phyloP scores from a whole-genome alignment of 2,888 invertebrate genomes.

The Blastobasis adustella region DNA sequence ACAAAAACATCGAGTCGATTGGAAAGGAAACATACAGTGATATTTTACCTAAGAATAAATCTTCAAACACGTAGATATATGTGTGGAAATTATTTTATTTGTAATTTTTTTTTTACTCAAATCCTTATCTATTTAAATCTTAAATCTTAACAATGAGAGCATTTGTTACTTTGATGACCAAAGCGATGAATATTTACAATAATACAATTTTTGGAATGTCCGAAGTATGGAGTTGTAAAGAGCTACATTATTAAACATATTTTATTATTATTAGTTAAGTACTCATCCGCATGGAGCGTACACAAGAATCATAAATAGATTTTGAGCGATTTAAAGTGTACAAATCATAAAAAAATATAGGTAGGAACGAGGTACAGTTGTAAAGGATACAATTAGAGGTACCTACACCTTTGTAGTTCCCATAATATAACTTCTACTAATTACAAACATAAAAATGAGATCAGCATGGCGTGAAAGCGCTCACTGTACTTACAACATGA shows the following conservation, averaged over 20 bases:
- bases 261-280: too few species aligned
- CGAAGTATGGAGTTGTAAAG: slow-evolving; percentile 40
- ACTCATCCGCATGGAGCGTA: too few species aligned
- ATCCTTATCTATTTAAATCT: slow-evolving; percentile 5
- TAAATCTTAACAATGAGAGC: slow-evolving; percentile 20
- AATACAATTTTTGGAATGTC: slow-evolving; percentile 42
- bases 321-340: too few species aligned
- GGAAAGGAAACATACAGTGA: slow-evolving; percentile 17
- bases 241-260: neutral
- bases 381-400: too few species aligned
- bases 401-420: too few species aligned
- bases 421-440: too few species aligned
- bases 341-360: too few species aligned
- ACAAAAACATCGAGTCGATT: slow-evolving; percentile 19
- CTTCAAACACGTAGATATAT: slow-evolving; percentile 11
- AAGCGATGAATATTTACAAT: slow-evolving; percentile 53
- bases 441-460: slow-evolving; percentile 2
- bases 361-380: too few species aligned
- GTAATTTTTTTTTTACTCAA: too few species aligned
- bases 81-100: neutral
- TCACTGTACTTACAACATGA: neutral
- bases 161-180: slow-evolving; percentile 26
- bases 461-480: slow-evolving; percentile 7
- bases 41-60: slow-evolving; percentile 6
- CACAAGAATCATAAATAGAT: too few species aligned